phyloP scores from a whole-genome alignment of 1,140 invertebrate genomes.

The Periplaneta americana region DNA sequence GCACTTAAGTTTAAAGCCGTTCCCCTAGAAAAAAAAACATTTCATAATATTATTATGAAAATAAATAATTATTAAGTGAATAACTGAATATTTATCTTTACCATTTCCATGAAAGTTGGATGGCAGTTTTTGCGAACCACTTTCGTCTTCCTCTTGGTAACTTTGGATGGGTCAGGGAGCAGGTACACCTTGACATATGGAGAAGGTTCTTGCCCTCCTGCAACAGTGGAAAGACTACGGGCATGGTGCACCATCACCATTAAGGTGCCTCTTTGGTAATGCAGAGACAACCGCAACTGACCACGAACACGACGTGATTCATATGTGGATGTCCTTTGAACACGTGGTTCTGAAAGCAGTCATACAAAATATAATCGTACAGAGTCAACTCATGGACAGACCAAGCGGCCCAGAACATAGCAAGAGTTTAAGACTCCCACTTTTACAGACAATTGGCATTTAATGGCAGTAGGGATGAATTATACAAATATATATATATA shows the following conservation, averaged over 20 bases:
- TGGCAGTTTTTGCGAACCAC: slow-evolving; percentile 87
- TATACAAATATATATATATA: too few species aligned
- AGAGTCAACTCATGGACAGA: too few species aligned
- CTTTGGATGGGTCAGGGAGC: slow-evolving; percentile 79
- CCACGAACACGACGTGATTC: slow-evolving; percentile 33
- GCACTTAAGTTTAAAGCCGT: too few species aligned
- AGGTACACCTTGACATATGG: slow-evolving; percentile 94
- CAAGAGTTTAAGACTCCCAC: too few species aligned
- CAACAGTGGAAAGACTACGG: slow-evolving; percentile 68
- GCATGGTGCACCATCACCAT: slow-evolving; percentile 86
- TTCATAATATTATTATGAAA: too few species aligned
- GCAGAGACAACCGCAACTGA: slow-evolving; percentile 66
- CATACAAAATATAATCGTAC: too few species aligned
- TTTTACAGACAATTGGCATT: too few species aligned
- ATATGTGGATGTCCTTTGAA: slow-evolving; percentile 6
- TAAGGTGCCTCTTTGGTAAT: slow-evolving; percentile 74
- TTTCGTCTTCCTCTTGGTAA: slow-evolving; percentile 93
- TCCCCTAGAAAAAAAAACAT: too few species aligned
- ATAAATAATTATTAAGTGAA: too few species aligned
- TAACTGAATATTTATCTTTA: too few species aligned
- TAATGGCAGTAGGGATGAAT: too few species aligned
- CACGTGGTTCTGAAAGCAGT: slow-evolving; percentile 17
- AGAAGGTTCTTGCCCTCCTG: slow-evolving; percentile 73
- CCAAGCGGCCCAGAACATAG: too few species aligned
- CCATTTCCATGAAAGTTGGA: slow-evolving; percentile 98